phyloP scores from a whole-genome alignment of 2,797 vertebrate species.

The Molossus molossus region DNA sequence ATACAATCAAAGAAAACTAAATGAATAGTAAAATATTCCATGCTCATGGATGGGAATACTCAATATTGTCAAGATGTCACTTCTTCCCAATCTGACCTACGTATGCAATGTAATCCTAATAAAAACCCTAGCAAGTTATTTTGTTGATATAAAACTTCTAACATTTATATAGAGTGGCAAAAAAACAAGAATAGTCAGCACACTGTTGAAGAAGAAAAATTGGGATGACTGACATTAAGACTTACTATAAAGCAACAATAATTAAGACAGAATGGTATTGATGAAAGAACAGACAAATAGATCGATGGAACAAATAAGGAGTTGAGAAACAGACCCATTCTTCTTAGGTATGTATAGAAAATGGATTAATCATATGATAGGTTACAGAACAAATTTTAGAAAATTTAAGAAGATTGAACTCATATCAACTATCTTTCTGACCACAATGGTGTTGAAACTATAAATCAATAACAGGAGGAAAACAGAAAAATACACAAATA shows the following conservation, averaged over 20 bases:
- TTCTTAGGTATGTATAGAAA: background rate
- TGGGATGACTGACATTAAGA: background rate
- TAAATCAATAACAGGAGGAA: too few species aligned
- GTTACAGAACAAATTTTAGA: background rate
- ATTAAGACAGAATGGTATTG: background rate
- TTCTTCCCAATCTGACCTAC: background rate
- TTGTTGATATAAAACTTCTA: background rate
- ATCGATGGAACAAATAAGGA: background rate
- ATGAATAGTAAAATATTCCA: background rate
- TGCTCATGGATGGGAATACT: background rate
- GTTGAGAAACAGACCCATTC: background rate
- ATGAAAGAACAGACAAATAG: background rate
- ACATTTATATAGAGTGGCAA: background rate
- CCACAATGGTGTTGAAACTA: too few species aligned
- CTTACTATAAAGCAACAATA: background rate
- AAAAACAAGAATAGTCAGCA: background rate
- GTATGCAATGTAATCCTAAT: background rate
- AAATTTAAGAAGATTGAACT: background rate
- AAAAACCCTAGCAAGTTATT: background rate
- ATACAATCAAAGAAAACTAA: background rate
- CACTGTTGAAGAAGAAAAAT: background rate
- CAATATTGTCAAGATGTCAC: background rate
- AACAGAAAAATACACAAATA: too few species aligned
- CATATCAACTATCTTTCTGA: too few species aligned
- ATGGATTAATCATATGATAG: background rate